Evolutionary conservation across 2,797 vertebrate genomes (phyloP).

Genomic region (Gorsachius magnificus): DNA sequence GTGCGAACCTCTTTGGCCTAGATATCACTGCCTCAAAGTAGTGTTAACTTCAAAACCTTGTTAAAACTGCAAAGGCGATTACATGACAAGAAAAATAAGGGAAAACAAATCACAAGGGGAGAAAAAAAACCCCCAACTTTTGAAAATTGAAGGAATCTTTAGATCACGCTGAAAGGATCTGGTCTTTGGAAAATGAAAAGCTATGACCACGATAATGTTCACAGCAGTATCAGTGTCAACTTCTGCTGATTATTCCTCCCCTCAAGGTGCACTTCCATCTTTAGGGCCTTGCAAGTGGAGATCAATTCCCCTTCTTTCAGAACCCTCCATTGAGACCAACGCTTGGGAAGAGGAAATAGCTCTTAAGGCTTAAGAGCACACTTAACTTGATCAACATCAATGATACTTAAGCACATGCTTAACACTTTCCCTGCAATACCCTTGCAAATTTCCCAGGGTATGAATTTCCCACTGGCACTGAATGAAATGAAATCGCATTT

Average conservation of each 20-base stretch:
- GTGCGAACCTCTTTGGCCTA: conserved; percentile 47
- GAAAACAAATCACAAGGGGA: conserved; percentile 12
- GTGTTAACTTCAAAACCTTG: conserved; percentile 46
- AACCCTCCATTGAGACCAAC: not conserved
- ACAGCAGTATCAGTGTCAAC: not conserved
- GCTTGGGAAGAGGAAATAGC: not conserved
- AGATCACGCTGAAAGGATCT: not conserved
- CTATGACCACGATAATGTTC: not conserved
- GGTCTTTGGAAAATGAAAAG: not conserved
- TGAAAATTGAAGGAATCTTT: not conserved
- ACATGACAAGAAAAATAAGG: conserved; percentile 12
- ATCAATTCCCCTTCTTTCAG: not conserved
- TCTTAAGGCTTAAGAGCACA: not conserved
- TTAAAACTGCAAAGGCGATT: not conserved
- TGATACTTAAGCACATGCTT: not conserved
- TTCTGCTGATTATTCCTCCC: not conserved
- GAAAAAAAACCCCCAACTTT: not conserved
- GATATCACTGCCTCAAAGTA: conserved; percentile 33
- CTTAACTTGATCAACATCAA: not conserved
- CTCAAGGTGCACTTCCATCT: not conserved
- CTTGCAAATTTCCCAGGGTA: not conserved
- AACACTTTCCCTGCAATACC: not conserved
- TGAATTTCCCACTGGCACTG: not conserved
- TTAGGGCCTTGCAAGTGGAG: not conserved
- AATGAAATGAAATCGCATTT: not conserved